Evolutionary conservation across 35 echinoderm and acorn worm species (phyloP), one percentile per base, ranked within the genome.

Genomic region (Holothuria glaberrima): DNA sequence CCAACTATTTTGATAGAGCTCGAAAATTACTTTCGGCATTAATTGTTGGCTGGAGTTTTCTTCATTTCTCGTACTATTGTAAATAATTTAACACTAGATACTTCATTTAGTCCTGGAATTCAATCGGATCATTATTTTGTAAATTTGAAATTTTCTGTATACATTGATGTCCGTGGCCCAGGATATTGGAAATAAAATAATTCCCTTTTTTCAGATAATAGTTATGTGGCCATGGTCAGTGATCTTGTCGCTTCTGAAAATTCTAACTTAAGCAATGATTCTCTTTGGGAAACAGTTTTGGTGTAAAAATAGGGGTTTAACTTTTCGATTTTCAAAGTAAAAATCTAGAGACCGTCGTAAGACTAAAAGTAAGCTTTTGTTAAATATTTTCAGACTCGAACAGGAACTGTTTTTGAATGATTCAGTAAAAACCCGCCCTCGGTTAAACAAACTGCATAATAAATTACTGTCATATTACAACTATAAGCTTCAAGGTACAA

Each of bases 51-150:
- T 82, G 12, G 78, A 82, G 7, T 82, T 48, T 20, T 82, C 52
- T 7, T 41, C 36, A 41, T 58, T 22, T 82, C 48, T 6, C 30
- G 4, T n/a, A 21, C 2, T 21, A 12, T 29, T 4, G 12, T 29
- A n/a, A n/a, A n/a, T 65, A 41, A 41, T 4, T 2, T 41, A 41
- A 41, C 36, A n/a, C n/a, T n/a, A 41, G 36, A 41, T 41, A 7
- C 36, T 4, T 41, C 2, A 4, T 41, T 41, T 41, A 4, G 38
- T 54, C 27, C n/a, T 27, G 78, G 78, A 31, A 57, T 82, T 3
- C 78, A 82, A 17, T 56, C 78, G 24, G 78, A 82, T 24, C 78
- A 82, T 58, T 82, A 7, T 54, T 28, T 82, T 33, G 13, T 82
- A 4, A 31, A 22, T 19, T 57, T 59, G 30, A 18, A 17, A 6